Percentiles rank a stretch among this genome's conserved stretches.
These are phyloP conservation scores for Fukomys damarensis DNA, from an alignment of 2,113 vertebrate genomes.

Conservation along the genomic window DNA sequence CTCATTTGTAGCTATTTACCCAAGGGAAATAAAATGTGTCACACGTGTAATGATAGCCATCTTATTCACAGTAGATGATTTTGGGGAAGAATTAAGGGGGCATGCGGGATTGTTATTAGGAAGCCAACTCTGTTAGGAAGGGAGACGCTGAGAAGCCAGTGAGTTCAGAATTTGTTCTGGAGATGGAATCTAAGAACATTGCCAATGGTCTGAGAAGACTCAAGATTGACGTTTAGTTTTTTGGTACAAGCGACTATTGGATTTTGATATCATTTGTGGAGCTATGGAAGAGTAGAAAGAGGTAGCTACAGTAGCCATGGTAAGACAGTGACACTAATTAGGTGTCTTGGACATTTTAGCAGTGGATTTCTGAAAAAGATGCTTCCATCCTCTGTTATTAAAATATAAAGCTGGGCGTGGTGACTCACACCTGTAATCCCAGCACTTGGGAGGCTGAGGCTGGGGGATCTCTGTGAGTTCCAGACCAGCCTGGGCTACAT, in stretches of 20 bases:
- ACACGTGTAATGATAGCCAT: neutral
- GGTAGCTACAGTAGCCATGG: neutral
- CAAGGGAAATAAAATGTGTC: neutral
- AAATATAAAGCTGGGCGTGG: neutral
- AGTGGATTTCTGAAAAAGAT: neutral
- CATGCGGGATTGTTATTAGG: neutral
- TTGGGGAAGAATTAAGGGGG: neutral
- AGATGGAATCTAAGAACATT: neutral
- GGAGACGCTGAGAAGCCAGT: neutral
- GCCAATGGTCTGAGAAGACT: neutral
- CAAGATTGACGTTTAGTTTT: neutral
- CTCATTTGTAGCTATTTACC: neutral
- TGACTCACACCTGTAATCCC: too few relatives aligned
- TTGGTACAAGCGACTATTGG: neutral
- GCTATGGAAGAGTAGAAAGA: neutral
- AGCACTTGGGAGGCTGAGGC: too few relatives aligned
- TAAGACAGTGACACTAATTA: neutral
- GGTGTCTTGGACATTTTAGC: neutral
- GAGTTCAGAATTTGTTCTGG: neutral
- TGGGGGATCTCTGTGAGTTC: too few relatives aligned
- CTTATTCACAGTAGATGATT: neutral
- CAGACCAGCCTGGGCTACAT: too few relatives aligned
- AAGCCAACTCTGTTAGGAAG: neutral
- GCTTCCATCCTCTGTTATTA: neutral
- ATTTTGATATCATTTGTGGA: neutral